Evolutionary conservation across 2,797 vertebrate genomes (phyloP).

Genomic region (Myotis pilosus): DNA sequence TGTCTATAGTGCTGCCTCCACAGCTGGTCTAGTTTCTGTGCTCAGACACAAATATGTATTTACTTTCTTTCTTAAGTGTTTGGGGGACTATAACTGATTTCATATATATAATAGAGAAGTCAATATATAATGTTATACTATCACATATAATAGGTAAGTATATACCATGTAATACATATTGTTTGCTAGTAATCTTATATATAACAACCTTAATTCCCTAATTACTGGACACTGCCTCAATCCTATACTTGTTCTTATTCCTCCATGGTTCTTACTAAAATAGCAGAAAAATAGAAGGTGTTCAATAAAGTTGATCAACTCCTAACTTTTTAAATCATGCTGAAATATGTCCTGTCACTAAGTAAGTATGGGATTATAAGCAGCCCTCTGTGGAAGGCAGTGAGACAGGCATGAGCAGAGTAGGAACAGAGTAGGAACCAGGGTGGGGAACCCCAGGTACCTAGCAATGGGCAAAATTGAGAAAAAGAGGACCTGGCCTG

Average conservation of each 20-base stretch:
- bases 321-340: background rate
- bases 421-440: background rate
- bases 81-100: background rate
- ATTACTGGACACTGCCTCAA: background rate
- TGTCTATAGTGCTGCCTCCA: background rate
- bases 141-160: background rate
- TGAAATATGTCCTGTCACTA: background rate
- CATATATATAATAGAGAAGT: background rate
- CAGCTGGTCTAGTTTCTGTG: background rate
- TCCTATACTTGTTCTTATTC: background rate
- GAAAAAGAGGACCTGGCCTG: background rate
- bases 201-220: slow-evolving; percentile 27
- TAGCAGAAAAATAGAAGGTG: background rate
- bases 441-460: background rate
- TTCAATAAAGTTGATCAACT: background rate
- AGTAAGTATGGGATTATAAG: background rate
- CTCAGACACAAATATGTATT: background rate
- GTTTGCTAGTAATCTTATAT: background rate
- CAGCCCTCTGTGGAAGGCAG: background rate
- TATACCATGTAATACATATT: background rate
- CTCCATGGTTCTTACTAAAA: background rate
- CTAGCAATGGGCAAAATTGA: background rate
- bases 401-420: background rate
- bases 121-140: background rate
- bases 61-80: background rate